Conservation (phyloP, 2,113 vertebrate species). For the Hemiscyllium ocellatum region DNA sequence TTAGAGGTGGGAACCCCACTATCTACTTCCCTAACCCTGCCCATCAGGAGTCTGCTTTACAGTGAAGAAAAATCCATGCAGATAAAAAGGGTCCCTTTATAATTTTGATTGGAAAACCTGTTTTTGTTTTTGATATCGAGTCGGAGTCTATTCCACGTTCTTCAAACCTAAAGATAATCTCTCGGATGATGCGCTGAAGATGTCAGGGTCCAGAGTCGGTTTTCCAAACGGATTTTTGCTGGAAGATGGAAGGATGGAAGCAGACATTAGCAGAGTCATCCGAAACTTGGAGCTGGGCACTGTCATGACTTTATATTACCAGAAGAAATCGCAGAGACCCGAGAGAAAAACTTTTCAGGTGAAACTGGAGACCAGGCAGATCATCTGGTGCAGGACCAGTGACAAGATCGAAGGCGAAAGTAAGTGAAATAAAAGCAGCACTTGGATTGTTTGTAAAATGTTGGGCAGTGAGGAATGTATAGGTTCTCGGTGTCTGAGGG, state of each 20-base stretch:
- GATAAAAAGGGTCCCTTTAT: background rate
- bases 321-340: constrained; percentile 75
- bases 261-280: constrained; percentile 60
- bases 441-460: background rate
- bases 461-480: background rate
- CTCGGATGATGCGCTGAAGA: constrained; percentile 57
- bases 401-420: constrained; percentile 71
- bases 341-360: constrained; percentile 76
- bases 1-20: constrained; percentile 1
- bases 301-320: constrained; percentile 72
- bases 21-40: background rate
- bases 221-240: constrained; percentile 67
- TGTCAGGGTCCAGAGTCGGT: constrained; percentile 65
- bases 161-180: background rate
- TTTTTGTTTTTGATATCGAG: background rate
- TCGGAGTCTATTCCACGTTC: background rate
- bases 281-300: constrained; percentile 70
- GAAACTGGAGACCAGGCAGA: constrained; percentile 61
- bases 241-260: constrained; percentile 49
- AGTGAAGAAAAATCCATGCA: background rate
- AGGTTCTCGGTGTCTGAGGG: background rate
- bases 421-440: constrained; percentile 50
- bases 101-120: background rate
- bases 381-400: constrained; percentile 65
- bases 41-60: background rate